These are phyloP conservation scores for Aspiorhynchus laticeps DNA, from an alignment of 2,113 vertebrate genomes.

Conservation along the genomic window DNA sequence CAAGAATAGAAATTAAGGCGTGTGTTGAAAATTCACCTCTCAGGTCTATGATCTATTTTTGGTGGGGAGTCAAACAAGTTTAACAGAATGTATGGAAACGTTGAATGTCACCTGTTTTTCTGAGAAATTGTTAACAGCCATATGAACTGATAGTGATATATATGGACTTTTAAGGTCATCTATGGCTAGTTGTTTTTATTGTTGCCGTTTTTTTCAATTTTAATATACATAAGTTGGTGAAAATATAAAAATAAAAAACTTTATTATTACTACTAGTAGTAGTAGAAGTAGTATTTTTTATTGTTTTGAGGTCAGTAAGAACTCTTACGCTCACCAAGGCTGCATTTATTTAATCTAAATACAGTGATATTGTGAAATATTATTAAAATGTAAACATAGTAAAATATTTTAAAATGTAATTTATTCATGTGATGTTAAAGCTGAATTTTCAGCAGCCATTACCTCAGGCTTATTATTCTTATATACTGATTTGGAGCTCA, in stretches of 20 bases:
- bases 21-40: not conserved
- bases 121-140: no score
- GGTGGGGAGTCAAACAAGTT: not conserved
- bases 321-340: not conserved
- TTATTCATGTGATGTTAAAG: not conserved
- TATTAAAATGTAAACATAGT: not conserved
- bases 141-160: no score
- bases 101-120: no score
- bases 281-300: not conserved
- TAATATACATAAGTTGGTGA: no score
- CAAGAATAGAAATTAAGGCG: not conserved
- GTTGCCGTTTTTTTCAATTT: no score
- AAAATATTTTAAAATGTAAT: not conserved
- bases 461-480: not conserved
- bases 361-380: not conserved
- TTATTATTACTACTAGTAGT: no score
- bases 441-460: not conserved
- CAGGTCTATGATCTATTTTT: not conserved
- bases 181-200: no score
- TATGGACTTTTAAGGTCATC: no score
- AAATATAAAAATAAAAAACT: no score
- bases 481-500: not conserved
- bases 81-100: not conserved
- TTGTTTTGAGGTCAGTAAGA: not conserved
- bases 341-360: not conserved